Conservation (phyloP, 1,140 invertebrate species). For the Belonocnema kinseyi region DNA sequence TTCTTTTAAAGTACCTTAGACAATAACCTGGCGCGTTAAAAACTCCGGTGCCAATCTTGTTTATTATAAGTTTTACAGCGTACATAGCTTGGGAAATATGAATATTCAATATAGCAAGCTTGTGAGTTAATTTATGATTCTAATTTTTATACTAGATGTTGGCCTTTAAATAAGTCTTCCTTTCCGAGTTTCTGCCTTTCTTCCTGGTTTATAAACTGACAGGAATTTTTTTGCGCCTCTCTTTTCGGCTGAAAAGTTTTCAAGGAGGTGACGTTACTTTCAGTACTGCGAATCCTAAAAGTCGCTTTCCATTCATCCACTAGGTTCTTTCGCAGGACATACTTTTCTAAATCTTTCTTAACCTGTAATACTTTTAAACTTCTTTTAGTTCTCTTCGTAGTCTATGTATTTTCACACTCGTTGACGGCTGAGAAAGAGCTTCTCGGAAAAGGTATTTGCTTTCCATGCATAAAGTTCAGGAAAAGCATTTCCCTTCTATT, state of each 20-base stretch:
- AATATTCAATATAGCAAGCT: conserved; percentile 37
- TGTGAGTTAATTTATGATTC: conserved; percentile 41
- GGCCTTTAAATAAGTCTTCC: neutral
- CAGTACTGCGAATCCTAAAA: neutral
- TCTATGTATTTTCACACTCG: neutral
- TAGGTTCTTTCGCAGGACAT: neutral
- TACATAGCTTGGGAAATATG: conserved; percentile 37
- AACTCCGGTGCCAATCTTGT: too few species aligned
- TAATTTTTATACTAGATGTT: neutral
- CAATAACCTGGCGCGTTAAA: too few species aligned
- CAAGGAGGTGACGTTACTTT: neutral
- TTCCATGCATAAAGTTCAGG: conserved; percentile 21
- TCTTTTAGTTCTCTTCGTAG: neutral
- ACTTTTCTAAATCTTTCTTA: conserved; percentile 15
- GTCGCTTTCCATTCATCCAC: conserved; percentile 9
- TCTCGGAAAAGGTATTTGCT: conserved; percentile 15
- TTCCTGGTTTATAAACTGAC: neutral
- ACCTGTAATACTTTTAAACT: neutral
- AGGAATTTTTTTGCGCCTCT: neutral
- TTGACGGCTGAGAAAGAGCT: neutral
- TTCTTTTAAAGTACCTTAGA: too few species aligned
- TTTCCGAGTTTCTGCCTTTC: neutral
- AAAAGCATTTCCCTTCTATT: conserved; percentile 50
- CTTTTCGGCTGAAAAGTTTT: neutral
- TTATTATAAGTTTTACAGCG: conserved; percentile 36